These are phyloP conservation scores for Pelecanus crispus DNA, from an alignment of 2,113 vertebrate species.

Conservation along the genomic window DNA sequence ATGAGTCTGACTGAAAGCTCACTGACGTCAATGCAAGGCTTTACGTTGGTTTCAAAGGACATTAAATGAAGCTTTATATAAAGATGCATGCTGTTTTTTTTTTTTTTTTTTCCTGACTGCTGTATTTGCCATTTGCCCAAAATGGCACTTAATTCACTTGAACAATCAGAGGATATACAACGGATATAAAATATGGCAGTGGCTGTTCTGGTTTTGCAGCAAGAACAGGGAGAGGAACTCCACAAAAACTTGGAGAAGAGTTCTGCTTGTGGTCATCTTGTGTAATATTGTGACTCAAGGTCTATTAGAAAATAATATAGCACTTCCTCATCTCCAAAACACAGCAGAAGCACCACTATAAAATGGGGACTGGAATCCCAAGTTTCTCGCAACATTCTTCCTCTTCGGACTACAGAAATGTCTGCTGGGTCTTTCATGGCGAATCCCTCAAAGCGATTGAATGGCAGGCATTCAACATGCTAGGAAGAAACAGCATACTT, in stretches of 20 bases:
- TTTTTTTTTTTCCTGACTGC: not conserved
- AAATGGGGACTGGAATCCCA: not conserved
- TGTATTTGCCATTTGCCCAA: not conserved
- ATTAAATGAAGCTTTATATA: conserved; percentile 19
- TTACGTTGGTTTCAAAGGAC: conserved; percentile 32
- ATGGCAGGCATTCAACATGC: not conserved
- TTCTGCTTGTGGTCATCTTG: not conserved
- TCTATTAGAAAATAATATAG: not conserved
- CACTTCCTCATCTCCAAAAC: not conserved
- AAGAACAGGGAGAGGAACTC: not conserved
- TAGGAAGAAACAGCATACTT: not conserved
- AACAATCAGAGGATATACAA: not conserved
- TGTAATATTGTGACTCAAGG: not conserved
- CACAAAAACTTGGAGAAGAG: not conserved
- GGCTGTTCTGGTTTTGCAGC: not conserved
- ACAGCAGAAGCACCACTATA: not conserved
- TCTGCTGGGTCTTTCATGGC: not conserved
- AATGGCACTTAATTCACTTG: not conserved
- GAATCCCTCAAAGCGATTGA: not conserved
- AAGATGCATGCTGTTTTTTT: not conserved
- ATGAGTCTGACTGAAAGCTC: conserved; percentile 13
- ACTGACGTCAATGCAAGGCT: conserved; percentile 27
- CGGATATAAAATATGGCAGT: not conserved
- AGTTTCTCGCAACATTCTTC: not conserved
- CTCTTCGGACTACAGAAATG: not conserved